Evolutionary conservation across 2,797 vertebrate species (phyloP).

Genomic region (Graptemys geographica): DNA sequence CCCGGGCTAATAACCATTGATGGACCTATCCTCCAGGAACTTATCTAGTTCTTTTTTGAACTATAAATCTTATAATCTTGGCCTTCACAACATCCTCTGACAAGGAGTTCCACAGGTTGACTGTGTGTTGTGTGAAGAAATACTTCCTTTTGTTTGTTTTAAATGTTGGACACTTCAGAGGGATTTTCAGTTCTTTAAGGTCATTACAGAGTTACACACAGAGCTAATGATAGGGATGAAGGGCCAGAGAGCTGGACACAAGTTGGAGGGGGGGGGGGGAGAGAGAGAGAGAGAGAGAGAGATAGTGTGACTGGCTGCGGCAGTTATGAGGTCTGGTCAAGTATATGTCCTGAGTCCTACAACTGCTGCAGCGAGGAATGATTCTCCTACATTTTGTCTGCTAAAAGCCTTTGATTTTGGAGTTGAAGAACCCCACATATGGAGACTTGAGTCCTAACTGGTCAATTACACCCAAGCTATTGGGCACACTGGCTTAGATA

Average conservation of each 20-base stretch:
- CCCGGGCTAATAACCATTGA: too few species aligned
- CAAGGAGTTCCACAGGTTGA: too few species aligned
- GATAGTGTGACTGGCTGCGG: not conserved
- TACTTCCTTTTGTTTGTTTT: too few species aligned
- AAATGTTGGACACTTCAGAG: not conserved
- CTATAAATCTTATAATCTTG: too few species aligned
- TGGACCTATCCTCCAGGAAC: too few species aligned
- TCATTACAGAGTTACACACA: not conserved
- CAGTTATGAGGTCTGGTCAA: rapidly evolving
- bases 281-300: too few species aligned
- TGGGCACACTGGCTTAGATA: not conserved
- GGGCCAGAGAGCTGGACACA: not conserved
- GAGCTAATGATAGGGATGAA: not conserved
- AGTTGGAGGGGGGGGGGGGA: not conserved
- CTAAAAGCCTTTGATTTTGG: not conserved
- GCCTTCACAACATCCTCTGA: too few species aligned
- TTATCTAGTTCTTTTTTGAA: too few species aligned
- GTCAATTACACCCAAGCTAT: not conserved
- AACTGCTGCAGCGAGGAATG: not conserved
- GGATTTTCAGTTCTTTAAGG: rapidly evolving
- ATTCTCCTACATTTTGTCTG: not conserved
- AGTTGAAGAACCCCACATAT: not conserved
- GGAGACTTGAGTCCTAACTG: not conserved
- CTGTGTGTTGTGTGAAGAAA: too few species aligned
- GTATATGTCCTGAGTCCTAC: not conserved